Conservation (phyloP, 1,140 invertebrate genomes). For the Spodoptera frugiperda region DNA sequence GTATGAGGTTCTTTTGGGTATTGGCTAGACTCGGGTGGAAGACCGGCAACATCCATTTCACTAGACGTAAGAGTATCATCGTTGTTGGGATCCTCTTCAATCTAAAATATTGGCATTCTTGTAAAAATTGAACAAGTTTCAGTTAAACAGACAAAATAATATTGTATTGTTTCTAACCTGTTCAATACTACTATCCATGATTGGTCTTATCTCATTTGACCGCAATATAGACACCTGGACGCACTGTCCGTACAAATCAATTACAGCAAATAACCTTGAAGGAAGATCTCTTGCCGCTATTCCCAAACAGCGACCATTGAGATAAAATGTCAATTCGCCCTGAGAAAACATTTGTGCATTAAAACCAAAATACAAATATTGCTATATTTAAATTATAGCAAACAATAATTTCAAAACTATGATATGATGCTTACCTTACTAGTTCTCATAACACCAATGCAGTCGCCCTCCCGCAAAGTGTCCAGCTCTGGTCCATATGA, state of each 20-base stretch:
- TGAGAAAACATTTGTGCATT: constrained; percentile 70
- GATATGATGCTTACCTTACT: constrained; percentile 88
- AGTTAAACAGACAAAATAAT: background rate
- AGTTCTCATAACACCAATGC: constrained; percentile 93
- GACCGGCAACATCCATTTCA: constrained; percentile 57
- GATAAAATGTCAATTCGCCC: constrained; percentile 95
- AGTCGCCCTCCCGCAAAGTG: constrained; percentile 93
- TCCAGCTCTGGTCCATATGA: constrained; percentile 95
- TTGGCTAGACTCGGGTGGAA: constrained; percentile 47
- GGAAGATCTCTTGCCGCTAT: constrained; percentile 93
- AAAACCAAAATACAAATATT: constrained; percentile 22
- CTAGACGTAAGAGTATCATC: constrained; percentile 70
- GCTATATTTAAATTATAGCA: background rate
- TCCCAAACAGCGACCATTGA: constrained; percentile 96
- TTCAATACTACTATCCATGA: constrained; percentile 71
- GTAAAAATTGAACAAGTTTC: background rate
- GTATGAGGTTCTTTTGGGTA: constrained; percentile 57
- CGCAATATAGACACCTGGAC: constrained; percentile 92
- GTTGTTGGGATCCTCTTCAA: constrained; percentile 73
- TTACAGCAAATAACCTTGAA: constrained; percentile 92
- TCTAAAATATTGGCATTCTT: constrained; percentile 48
- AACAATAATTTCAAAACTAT: background rate
- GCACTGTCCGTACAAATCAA: constrained; percentile 97
- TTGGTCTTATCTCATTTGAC: constrained; percentile 63
- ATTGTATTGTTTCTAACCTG: constrained; percentile 57